phyloP scores from a whole-genome alignment of 2,797 vertebrate species.

The Spea hammondii region DNA sequence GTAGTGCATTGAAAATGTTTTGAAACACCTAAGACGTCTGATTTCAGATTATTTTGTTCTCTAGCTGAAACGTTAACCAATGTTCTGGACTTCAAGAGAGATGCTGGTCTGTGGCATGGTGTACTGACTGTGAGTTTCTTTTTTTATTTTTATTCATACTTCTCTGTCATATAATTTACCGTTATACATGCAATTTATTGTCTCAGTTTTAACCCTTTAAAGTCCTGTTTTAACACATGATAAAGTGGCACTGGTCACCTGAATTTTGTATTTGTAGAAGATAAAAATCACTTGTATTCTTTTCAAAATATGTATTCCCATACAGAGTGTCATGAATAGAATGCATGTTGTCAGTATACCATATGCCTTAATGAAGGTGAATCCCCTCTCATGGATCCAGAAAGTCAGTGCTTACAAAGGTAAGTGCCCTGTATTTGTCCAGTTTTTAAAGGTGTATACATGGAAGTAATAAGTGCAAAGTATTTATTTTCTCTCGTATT shows the following conservation, averaged over 20 bases:
- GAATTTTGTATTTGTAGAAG: too few relatives aligned
- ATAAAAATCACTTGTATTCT: too few relatives aligned
- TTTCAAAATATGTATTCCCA: not conserved
- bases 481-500: not conserved
- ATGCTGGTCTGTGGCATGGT: constrained; percentile 93
- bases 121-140: constrained; percentile 83
- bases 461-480: not conserved
- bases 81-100: constrained; percentile 95
- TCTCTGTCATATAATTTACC: not conserved
- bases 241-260: too few relatives aligned
- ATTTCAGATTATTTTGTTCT: constrained; percentile 41
- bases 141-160: not conserved
- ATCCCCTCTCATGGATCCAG: constrained; percentile 97
- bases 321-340: constrained; percentile 90
- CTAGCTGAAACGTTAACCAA: constrained; percentile 88
- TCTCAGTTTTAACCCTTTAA: too few relatives aligned
- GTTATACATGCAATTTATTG: too few relatives aligned
- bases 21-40: too few relatives aligned
- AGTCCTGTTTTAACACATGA: too few relatives aligned
- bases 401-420: constrained; percentile 93
- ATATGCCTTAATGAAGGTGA: constrained; percentile 96
- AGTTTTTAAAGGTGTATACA: not conserved
- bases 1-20: not conserved
- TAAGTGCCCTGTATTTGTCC: constrained; percentile 55
- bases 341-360: constrained; percentile 96